A percentile compares a stretch with the other conserved stretches of the same genome.
phyloP scores from a whole-genome alignment of 2,888 invertebrate genomes.

The Eupithecia inturbata region DNA sequence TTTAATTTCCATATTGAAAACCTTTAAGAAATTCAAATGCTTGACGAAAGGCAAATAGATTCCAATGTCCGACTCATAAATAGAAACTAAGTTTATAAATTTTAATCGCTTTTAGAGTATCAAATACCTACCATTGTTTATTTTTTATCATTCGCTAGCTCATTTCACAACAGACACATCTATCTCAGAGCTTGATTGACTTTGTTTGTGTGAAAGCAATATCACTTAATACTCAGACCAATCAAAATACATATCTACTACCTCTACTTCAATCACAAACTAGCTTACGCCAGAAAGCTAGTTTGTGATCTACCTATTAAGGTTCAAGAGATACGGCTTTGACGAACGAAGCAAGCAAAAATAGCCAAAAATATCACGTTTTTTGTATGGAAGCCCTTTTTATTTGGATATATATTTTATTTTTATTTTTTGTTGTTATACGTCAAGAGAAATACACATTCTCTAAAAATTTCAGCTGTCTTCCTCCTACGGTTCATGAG shows the following conservation, averaged over 20 bases:
- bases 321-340: too few species aligned
- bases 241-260: not conserved
- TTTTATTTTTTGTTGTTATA: too few species aligned
- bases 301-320: too few species aligned
- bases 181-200: constrained; percentile 8
- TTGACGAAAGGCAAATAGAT: not conserved
- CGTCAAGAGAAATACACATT: not conserved
- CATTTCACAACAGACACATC: constrained; percentile 1
- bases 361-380: too few species aligned
- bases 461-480: too few species aligned
- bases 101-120: not conserved
- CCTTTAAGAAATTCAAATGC: not conserved
- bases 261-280: not conserved
- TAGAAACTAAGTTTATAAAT: not conserved
- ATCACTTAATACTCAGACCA: not conserved
- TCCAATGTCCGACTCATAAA: not conserved
- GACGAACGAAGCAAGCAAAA: too few species aligned
- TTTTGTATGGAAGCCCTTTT: too few species aligned
- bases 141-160: constrained; percentile 3
- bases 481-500: too few species aligned
- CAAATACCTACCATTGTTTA: constrained; percentile 5
- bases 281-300: not conserved
- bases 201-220: constrained; percentile 5
- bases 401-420: too few species aligned
- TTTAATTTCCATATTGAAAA: not conserved